Evolutionary conservation across 2,888 invertebrate species (phyloP).

Genomic region (Drosophila mayaguana): DNA sequence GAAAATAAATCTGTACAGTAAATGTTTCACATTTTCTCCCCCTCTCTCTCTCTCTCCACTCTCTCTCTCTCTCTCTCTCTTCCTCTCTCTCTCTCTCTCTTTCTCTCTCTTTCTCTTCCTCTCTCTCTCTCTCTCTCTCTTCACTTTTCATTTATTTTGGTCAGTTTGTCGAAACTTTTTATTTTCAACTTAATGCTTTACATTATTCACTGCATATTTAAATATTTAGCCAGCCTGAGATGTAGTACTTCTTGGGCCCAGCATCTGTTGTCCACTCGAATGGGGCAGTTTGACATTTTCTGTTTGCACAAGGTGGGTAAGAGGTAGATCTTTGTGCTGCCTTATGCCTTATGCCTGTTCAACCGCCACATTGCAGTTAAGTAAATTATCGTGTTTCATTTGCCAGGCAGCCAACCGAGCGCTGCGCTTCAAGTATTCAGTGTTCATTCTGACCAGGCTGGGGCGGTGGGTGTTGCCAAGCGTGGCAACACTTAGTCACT

Average conservation of each 20-base stretch:
- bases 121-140: not conserved
- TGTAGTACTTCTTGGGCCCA: slow-evolving; percentile 3
- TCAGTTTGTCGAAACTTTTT: slow-evolving; percentile 6
- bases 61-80: not conserved
- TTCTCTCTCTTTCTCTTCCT: too few relatives aligned
- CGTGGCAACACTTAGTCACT: slow-evolving; percentile 78
- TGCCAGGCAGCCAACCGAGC: slow-evolving; percentile 44
- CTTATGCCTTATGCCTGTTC: slow-evolving; percentile 27
- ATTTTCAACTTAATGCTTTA: not conserved
- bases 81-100: not conserved
- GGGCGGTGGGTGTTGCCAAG: slow-evolving; percentile 40
- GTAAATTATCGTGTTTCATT: slow-evolving; percentile 80
- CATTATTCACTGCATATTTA: slow-evolving; percentile 36
- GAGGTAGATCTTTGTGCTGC: slow-evolving; percentile 26
- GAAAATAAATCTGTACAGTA: not conserved
- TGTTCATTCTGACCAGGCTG: slow-evolving; percentile 26
- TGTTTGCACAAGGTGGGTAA: slow-evolving; percentile 43
- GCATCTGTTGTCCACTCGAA: slow-evolving; percentile 50
- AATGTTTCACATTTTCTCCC: not conserved
- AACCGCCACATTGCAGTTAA: slow-evolving; percentile 67
- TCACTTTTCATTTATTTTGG: not conserved
- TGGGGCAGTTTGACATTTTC: slow-evolving; percentile 43
- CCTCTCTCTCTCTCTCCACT: too few relatives aligned
- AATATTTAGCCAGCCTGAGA: slow-evolving; percentile 13
- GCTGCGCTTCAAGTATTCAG: slow-evolving; percentile 21